Base-by-base conservation (phyloP, 2,888 invertebrate genomes). In the Plebejus anna region DNA sequence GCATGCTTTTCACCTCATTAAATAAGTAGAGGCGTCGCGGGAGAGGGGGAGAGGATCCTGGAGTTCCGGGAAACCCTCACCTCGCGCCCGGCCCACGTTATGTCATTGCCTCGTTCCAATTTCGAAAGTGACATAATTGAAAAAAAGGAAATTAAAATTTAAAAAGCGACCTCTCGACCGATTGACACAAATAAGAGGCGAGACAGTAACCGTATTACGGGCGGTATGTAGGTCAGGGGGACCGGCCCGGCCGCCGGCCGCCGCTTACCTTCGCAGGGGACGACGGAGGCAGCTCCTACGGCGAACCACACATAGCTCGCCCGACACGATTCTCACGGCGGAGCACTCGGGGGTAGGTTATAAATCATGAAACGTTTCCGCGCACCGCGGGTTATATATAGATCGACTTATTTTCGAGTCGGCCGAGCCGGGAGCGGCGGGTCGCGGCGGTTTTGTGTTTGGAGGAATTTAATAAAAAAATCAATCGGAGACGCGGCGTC, bases 1-100 rank as follows among this genome's bases (percentile, higher is more conserved):
- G 92, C 92, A 92, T 91, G 91, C 84, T 82, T 88, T 83, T 84
- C 81, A 82, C 84, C 86, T 90, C 92, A 91, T 92, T 92, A 76
- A 57, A 90, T 83, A 85, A 80, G 80, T 81, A 77, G 81, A 85
- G 89, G 78, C 77, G 88, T 90, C 80, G 80, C 76, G 81, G 77
- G 88, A 70, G 79, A 79, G n/a, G 66, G 70, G 66, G 6, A 76
- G 7, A 76, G 9, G 72, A 78, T 78, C 79, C 78, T 82, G 83
- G 90, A 90, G 85, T 86, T 88, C 84, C 79, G 86, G 88, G 86
- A 87, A 89, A 88, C 79, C 85, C 85, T 82, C 84, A 79, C 80
- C 79, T 76, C 79, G 78, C 77, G 80, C 80, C 76, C 55, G 59
- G 55, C 61, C 78, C 80, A 70, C 77, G 81, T 86, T 86, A 87